Evolutionary conservation across 2,113 vertebrate species (phyloP).

Genomic region (Electrona antarctica): DNA sequence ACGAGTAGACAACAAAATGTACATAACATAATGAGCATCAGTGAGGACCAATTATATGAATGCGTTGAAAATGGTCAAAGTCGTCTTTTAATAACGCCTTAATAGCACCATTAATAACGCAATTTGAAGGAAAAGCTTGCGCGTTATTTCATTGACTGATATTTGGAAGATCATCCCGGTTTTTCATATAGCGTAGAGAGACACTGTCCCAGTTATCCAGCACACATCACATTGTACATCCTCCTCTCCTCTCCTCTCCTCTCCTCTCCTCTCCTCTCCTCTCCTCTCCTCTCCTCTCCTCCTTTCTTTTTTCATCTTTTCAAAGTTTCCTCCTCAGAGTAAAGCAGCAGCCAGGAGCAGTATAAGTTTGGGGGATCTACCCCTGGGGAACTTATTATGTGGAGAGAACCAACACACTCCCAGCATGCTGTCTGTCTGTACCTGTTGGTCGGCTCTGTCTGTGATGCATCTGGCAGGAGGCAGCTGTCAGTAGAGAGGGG

Average conservation of each 20-base stretch:
- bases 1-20: too few species aligned
- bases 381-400: constrained; percentile 71
- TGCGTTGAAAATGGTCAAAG: too few species aligned
- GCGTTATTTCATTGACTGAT: too few species aligned
- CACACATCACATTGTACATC: too few species aligned
- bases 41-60: too few species aligned
- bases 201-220: too few species aligned
- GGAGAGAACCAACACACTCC: constrained; percentile 62
- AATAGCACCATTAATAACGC: too few species aligned
- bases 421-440: constrained; percentile 44
- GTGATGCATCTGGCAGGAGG: constrained; percentile 54
- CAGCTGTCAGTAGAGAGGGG: constrained; percentile 57
- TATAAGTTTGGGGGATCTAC: constrained; percentile 51
- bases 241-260: constrained; percentile 40
- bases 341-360: constrained; percentile 39
- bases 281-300: constrained; percentile 47
- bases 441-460: constrained; percentile 53
- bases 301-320: constrained; percentile 56
- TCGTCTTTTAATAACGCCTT: too few species aligned
- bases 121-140: too few species aligned
- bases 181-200: too few species aligned
- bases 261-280: constrained; percentile 36
- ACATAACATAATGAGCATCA: too few species aligned
- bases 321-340: constrained; percentile 53
- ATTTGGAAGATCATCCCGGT: too few species aligned